phyloP scores from a whole-genome alignment of 1,140 invertebrate genomes.

The Cydia pomonella region DNA sequence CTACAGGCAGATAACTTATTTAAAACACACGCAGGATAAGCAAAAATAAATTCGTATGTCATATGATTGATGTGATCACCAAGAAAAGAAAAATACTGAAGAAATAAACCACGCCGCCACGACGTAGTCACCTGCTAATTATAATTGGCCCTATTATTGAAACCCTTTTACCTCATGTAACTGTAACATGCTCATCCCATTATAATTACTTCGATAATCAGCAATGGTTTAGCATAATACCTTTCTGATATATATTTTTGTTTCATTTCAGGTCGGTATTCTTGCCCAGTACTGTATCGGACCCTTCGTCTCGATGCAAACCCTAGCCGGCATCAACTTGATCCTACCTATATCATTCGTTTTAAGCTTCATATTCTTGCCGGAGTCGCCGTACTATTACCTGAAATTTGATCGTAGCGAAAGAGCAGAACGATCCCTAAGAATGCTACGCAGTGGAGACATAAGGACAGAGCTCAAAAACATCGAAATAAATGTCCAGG shows the following conservation, averaged over 20 bases:
- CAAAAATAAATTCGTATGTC: no score
- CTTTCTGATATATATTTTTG: conserved; percentile 28
- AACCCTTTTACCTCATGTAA: no score
- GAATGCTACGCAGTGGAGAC: conserved; percentile 80
- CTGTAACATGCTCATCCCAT: no score
- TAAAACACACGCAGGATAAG: no score
- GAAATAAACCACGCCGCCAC: no score
- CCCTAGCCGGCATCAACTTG: conserved; percentile 81
- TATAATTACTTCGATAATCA: no score
- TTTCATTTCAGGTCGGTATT: conserved; percentile 83
- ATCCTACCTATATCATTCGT: conserved; percentile 81
- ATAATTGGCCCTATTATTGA: no score
- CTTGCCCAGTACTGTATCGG: conserved; percentile 86
- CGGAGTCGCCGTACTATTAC: conserved; percentile 83
- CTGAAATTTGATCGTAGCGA: conserved; percentile 78
- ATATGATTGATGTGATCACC: no score
- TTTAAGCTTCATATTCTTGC: conserved; percentile 80
- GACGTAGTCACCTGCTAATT: no score
- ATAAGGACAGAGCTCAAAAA: conserved; percentile 83
- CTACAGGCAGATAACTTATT: no score
- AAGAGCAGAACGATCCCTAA: conserved; percentile 77
- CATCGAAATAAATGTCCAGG: conserved; percentile 82
- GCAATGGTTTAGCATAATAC: neutral
- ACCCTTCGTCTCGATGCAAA: conserved; percentile 80
- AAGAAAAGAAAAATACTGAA: no score